Percentiles rank a stretch among this genome's conserved stretches.
phyloP scores from a whole-genome alignment of 2,888 invertebrate genomes.

The Epinotia bilunana region DNA sequence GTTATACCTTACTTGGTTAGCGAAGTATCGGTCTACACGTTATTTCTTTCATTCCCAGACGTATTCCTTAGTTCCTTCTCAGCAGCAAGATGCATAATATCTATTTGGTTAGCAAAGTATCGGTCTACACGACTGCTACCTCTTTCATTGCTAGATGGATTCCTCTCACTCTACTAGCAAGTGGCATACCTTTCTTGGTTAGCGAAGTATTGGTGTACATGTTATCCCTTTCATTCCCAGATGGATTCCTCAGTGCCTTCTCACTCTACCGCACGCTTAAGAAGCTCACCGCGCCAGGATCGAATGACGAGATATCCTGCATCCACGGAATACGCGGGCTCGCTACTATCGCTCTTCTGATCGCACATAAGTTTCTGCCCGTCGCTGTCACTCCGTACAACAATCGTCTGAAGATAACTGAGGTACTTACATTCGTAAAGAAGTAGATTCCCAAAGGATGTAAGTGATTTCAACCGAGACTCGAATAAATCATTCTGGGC shows the following conservation, averaged over 20 bases:
- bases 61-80: slow-evolving; percentile 55
- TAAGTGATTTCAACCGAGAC: no score
- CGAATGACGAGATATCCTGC: slow-evolving; percentile 85
- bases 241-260: slow-evolving; percentile 82
- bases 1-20: no score
- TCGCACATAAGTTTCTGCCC: slow-evolving; percentile 87
- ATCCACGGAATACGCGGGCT: slow-evolving; percentile 89
- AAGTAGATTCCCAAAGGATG: no score
- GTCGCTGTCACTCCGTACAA: slow-evolving; percentile 86
- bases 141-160: slow-evolving; percentile 60
- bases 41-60: slow-evolving; percentile 54
- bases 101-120: not conserved
- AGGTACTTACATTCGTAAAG: slow-evolving; percentile 67
- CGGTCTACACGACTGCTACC: not conserved
- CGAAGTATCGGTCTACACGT: no score
- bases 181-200: no score
- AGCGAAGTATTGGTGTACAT: not conserved
- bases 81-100: no score
- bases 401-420: slow-evolving; percentile 85
- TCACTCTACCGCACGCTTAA: slow-evolving; percentile 86
- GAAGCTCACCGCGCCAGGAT: slow-evolving; percentile 82
- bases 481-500: no score
- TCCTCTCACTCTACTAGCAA: slow-evolving; percentile 87
- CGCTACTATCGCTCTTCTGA: slow-evolving; percentile 85
- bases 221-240: slow-evolving; percentile 54